Evolutionary conservation across 1,140 invertebrate genomes (phyloP), one percentile per base, ranked within the genome.

Genomic region (Antheraea pernyi): DNA sequence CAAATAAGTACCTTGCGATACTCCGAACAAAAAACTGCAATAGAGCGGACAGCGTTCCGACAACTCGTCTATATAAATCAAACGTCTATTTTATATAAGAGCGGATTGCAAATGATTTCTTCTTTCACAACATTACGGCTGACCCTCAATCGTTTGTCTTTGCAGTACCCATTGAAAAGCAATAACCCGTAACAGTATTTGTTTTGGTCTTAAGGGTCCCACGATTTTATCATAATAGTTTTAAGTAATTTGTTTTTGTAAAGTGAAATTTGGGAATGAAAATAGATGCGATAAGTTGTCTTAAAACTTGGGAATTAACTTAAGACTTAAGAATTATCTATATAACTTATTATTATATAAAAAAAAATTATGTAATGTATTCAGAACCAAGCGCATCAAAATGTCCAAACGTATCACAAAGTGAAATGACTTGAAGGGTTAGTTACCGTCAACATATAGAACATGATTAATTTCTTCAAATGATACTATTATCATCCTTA

Each of bases 11-110:
- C 60, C 60, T 61, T 61, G 60, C 60, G 60, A 46, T 22, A 65
- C 7, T 65, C 22, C 6, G 16, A 36, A 19, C 53, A 69, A 74
- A 73, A 53, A 73, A 69, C 53, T 68, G 61, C 69, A n/a, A 58
- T 70, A 48, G 66, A 65, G 74, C 68, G 18, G 60, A 60, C 68
- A 65, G 67, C 73, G 72, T 65, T 70, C 68, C 59, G 64, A 39
- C 69, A 76, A 77, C 70, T 79, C 72, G 67, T 71, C 67, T 22
- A 76, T 70, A 77, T 71, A 77, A 76, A 72, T 74, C 65, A 66
- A 59, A 71, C 70, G 68, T 79, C 30, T 70, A 84, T 78, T 84
- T 91, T 91, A 89, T 91, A 91, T 89, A 89, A 89, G 80, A 72
- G 63, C 46, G 60, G 75, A 79, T 89, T 83, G 86, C 86, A 72